Evolutionary conservation across 2,797 vertebrate species (phyloP).

Genomic region (Nyctibius grandis): DNA sequence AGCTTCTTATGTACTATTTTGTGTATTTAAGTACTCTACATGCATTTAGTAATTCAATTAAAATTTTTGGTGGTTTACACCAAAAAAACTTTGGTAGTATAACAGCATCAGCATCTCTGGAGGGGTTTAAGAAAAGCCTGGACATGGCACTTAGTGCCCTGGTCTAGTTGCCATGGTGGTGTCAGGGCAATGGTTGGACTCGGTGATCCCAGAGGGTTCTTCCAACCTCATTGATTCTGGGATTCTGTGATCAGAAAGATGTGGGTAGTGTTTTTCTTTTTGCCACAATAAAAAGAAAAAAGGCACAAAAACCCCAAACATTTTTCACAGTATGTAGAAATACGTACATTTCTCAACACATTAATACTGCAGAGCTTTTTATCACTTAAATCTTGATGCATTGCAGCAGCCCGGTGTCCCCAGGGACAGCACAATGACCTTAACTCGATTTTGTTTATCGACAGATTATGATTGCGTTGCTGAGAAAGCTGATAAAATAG

Average conservation of each 20-base stretch:
- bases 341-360: no score
- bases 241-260: no score
- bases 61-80: background rate
- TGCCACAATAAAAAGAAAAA: background rate
- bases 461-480: slow-evolving; percentile 84
- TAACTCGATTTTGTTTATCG: background rate
- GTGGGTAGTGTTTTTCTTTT: background rate
- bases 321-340: background rate
- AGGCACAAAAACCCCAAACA: no score
- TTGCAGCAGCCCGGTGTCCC: background rate
- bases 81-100: background rate
- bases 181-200: no score
- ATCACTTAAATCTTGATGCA: fast-evolving
- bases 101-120: no score
- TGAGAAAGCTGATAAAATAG: slow-evolving; percentile 83
- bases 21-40: background rate
- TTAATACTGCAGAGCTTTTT: background rate
- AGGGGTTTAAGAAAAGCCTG: no score
- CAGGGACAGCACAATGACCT: background rate
- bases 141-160: no score
- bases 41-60: background rate
- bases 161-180: no score
- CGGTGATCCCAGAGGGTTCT: no score
- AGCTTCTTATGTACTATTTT: background rate
- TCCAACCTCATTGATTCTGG: no score